These are phyloP conservation scores for Drosophila aff. DNA, from an alignment of 1,140 invertebrate genomes.

Conservation along the genomic window DNA sequence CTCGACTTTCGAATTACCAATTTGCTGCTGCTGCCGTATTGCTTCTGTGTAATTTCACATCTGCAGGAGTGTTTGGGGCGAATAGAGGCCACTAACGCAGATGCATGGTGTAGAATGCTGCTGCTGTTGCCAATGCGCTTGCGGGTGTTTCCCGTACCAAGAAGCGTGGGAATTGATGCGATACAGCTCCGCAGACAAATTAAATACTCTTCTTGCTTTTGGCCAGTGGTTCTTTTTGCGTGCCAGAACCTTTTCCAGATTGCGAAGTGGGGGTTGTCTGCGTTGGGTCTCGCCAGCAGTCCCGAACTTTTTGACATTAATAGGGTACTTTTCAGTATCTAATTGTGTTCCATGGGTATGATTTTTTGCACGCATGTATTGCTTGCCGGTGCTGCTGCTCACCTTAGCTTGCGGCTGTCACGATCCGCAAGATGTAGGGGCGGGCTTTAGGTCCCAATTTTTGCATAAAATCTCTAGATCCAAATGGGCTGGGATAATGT, in stretches of 20 bases:
- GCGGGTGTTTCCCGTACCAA: slow-evolving; percentile 51
- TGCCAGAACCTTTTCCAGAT: slow-evolving; percentile 38
- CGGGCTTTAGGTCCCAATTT: slow-evolving; percentile 23
- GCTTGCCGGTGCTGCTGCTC: slow-evolving; percentile 36
- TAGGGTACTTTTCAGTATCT: slow-evolving; percentile 59
- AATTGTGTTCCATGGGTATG: slow-evolving; percentile 49
- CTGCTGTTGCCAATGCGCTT: slow-evolving; percentile 36
- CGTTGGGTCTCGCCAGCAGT: slow-evolving; percentile 35
- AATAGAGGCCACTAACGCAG: slow-evolving; percentile 36
- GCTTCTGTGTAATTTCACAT: slow-evolving; percentile 57
- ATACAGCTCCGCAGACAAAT: slow-evolving; percentile 15
- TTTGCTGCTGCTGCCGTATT: slow-evolving; percentile 46
- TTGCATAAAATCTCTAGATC: slow-evolving; percentile 7
- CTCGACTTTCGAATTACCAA: slow-evolving; percentile 71
- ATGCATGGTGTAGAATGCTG: slow-evolving; percentile 1
- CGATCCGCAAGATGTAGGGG: slow-evolving; percentile 38
- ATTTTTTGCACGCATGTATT: slow-evolving; percentile 56
- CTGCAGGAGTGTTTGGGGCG: slow-evolving; percentile 23
- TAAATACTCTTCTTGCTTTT: slow-evolving; percentile 18
- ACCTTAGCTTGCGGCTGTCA: slow-evolving; percentile 70
- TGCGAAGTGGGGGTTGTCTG: slow-evolving; percentile 37
- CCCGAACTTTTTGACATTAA: slow-evolving; percentile 62
- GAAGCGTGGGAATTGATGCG: slow-evolving; percentile 67
- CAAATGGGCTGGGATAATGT: slow-evolving; percentile 34
- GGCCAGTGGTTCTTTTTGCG: slow-evolving; percentile 35